Base-by-base conservation (phyloP, 2,797 vertebrate genomes). In the Lutjanus argentimaculatus region DNA sequence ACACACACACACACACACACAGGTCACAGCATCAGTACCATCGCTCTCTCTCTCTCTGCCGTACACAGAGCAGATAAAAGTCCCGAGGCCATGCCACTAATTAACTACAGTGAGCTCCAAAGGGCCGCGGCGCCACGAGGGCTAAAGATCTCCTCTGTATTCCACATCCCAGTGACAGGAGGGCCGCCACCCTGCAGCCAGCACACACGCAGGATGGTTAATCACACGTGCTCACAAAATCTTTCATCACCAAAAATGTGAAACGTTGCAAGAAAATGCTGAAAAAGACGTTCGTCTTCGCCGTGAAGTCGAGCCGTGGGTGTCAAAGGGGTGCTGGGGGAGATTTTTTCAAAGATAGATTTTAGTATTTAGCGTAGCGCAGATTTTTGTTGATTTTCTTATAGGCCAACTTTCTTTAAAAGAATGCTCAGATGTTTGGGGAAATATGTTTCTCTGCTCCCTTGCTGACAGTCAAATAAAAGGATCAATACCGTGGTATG, bases 41-140 rank as follows among this genome's bases (percentile, higher is more conserved):
- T 67, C 74, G 25, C 62, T 63, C 63, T 59, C 58, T 17, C 67
- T 67, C 63, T 64, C 71, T 52, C 69, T 3, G 53, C 12, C 64
- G 51, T 73, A 80, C 79, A 88, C 73, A 82, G 71, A 89, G 78
- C 70, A 72, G 83, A 90, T 86, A 80, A 80, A 87, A 83, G 78
- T 86, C 89, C 87, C 0, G 25, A 78, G 91, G 91, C 89, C 81
- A 77, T 76, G 84, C 78, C 80, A 76, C 86, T 92, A 93, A 94
- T 93, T 92, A 91, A 90, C 87, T 75, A 66, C 89, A 88, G 83
- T 52, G 88, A 85, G 82, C 77, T 88, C 80, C 65, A 81, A 83
- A 86, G 81, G 76, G 68, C 84, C 57, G 42, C 72, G 13, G 68
- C 13, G 12, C 77, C 77, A 85, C 45, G 0, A 80, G 79, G 74